Percentiles rank a stretch among this genome's conserved stretches.
phyloP scores from a whole-genome alignment of 23 tunicate genomes.

The Phallusia fumigata region DNA sequence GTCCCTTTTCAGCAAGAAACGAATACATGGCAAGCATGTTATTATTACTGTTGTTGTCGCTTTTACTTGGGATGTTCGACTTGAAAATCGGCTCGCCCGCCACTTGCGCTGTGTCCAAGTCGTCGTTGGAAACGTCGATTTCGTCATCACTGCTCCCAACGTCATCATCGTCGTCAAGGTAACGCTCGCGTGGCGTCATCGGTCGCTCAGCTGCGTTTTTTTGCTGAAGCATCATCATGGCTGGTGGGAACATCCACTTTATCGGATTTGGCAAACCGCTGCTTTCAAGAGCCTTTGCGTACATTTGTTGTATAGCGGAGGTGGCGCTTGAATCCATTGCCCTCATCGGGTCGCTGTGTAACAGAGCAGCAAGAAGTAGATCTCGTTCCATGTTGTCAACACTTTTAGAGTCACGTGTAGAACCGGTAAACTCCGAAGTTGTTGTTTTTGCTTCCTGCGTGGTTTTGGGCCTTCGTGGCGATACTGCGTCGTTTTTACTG shows the following conservation, averaged over 20 bases:
- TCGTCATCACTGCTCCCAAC: conserved; percentile 5
- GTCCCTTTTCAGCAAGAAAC: not conserved
- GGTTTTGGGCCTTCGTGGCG: not conserved
- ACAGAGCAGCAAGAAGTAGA: not conserved
- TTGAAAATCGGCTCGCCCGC: not conserved
- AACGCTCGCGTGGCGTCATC: conserved; percentile 30
- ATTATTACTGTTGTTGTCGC: not conserved
- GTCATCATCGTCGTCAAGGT: conserved; percentile 33
- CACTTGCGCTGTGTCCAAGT: not conserved
- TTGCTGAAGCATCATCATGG: conserved; percentile 57
- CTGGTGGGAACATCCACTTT: conserved; percentile 46
- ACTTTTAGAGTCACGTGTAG: not conserved
- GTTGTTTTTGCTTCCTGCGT: not conserved
- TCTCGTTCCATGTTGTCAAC: not conserved
- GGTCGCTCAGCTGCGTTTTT: conserved; percentile 21
- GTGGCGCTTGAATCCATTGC: not conserved
- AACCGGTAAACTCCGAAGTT: not conserved
- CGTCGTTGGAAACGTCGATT: not conserved
- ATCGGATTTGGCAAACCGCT: not conserved
- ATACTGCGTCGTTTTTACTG: not conserved
- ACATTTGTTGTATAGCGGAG: not conserved
- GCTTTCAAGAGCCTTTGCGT: not conserved
- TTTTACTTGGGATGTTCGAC: not conserved
- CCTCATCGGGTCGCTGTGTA: not conserved
- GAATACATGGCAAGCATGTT: not conserved